These are phyloP conservation scores for Heloderma charlesbogerti DNA, from an alignment of 2,113 vertebrate species.

Conservation along the genomic window DNA sequence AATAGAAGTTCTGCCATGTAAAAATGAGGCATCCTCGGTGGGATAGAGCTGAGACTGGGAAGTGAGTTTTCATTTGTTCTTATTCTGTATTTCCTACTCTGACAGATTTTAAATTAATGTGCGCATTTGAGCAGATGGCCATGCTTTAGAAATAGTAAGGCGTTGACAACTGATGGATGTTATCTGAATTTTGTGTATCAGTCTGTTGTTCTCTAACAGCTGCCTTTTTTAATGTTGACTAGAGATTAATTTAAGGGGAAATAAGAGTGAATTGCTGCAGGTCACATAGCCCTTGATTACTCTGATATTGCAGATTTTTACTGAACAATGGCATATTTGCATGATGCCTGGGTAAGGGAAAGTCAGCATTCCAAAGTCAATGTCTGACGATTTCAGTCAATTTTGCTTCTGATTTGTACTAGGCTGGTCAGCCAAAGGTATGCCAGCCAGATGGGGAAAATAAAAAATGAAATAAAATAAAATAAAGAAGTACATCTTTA, in stretches of 20 bases:
- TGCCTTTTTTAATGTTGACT: not conserved
- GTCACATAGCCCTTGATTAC: not conserved
- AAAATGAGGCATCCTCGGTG: not conserved
- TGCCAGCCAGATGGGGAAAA: not conserved
- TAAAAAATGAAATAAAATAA: no score
- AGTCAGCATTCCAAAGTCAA: not conserved
- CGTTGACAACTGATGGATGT: conserved; percentile 1
- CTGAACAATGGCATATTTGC: not conserved
- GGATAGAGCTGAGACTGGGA: conserved; percentile 10
- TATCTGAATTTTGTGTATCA: conserved; percentile 9
- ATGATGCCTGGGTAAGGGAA: not conserved
- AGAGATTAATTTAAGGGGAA: conserved; percentile 2
- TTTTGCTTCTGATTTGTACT: conserved; percentile 10
- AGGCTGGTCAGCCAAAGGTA: conserved; percentile 16
- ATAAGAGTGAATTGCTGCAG: not conserved
- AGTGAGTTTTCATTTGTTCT: not conserved
- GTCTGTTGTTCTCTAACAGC: conserved; percentile 18
- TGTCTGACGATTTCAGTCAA: not conserved
- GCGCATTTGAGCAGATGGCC: conserved; percentile 25
- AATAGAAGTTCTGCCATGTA: not conserved
- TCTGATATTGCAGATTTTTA: not conserved
- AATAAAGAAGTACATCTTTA: conserved; percentile 5
- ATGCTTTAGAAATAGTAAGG: conserved; percentile 23
- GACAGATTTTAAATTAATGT: conserved; percentile 32
- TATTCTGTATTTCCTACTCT: conserved; percentile 22